Conservation (phyloP, 2,113 vertebrate genomes). For the Pelecanus crispus region DNA sequence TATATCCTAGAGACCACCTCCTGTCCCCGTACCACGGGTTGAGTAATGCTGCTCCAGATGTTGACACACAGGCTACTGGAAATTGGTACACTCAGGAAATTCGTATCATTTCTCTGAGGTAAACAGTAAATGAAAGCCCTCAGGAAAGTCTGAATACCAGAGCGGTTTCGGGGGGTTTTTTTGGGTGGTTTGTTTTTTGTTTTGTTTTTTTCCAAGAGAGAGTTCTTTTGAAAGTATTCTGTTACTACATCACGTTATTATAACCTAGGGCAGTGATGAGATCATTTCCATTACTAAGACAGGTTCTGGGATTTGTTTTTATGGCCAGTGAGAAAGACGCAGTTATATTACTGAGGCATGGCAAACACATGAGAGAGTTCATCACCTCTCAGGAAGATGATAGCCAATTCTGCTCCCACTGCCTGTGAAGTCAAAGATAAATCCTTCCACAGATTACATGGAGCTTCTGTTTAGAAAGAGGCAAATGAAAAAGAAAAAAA, state of each 20-base stretch:
- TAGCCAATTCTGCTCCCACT: background rate
- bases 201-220: background rate
- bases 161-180: background rate
- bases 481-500: background rate
- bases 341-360: background rate
- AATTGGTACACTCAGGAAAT: conserved; percentile 31
- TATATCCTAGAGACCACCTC: background rate
- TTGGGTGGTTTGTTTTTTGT: background rate
- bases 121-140: conserved; percentile 41
- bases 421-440: background rate
- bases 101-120: conserved; percentile 18
- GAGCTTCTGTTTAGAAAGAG: background rate
- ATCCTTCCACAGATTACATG: background rate
- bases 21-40: background rate
- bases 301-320: conserved; percentile 44
- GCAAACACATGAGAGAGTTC: background rate
- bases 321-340: background rate
- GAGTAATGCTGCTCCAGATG: conserved; percentile 33
- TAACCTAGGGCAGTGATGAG: conserved; percentile 29
- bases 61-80: conserved; percentile 30
- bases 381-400: background rate
- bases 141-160: conserved; percentile 37
- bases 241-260: conserved; percentile 3
- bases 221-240: conserved; percentile 2
- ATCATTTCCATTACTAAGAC: conserved; percentile 29